Conservation (phyloP, 2,113 vertebrate species). For the Oxyura jamaicensis region DNA sequence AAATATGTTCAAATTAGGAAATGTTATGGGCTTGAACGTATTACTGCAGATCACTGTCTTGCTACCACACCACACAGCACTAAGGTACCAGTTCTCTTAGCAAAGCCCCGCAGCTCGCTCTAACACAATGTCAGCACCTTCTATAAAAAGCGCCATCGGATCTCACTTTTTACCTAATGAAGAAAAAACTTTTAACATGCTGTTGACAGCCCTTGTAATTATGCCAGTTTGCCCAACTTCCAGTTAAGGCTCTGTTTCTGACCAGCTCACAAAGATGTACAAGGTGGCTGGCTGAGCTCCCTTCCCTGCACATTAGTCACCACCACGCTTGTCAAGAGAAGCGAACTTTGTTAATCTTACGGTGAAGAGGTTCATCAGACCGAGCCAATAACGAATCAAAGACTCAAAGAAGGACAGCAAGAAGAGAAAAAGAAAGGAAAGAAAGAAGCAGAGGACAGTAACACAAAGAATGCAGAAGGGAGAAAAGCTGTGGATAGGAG, state of each 20-base stretch:
- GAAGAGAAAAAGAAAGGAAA: neutral
- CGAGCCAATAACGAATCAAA: neutral
- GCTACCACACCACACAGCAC: conserved; percentile 51
- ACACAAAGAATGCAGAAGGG: neutral
- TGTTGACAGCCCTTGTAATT: conserved; percentile 43
- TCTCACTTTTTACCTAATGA: conserved; percentile 62
- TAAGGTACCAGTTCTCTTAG: conserved; percentile 55
- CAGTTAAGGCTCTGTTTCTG: conserved; percentile 67
- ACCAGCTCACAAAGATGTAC: neutral
- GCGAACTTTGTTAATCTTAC: neutral
- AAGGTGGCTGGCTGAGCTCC: conserved; percentile 4
- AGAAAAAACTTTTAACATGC: conserved; percentile 51
- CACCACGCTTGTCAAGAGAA: neutral
- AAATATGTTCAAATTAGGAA: conserved; percentile 65
- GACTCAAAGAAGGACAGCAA: neutral
- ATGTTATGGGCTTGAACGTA: conserved; percentile 45
- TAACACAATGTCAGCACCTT: conserved; percentile 46
- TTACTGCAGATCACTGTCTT: conserved; percentile 21
- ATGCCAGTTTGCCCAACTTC: conserved; percentile 30
- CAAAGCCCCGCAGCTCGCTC: conserved; percentile 4
- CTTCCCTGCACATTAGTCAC: neutral
- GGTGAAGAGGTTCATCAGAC: neutral
- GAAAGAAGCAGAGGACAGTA: neutral
- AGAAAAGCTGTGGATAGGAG: neutral
- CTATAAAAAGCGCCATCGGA: conserved; percentile 58